These are phyloP conservation scores for Diadophis punctatus DNA, from an alignment of 2,113 vertebrate genomes.

Conservation along the genomic window DNA sequence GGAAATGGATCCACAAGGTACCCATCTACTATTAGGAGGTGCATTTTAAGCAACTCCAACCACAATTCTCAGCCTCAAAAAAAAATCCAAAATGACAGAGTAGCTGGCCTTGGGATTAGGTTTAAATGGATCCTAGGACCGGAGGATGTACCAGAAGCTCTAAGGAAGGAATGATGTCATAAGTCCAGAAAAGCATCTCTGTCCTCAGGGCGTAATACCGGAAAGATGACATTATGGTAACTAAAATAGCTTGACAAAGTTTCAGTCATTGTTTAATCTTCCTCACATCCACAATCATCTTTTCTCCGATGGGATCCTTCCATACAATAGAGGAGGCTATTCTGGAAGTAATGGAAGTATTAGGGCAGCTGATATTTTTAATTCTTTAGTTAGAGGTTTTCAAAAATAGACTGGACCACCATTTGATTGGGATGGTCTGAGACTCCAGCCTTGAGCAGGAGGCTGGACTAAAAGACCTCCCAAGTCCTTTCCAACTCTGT, in stretches of 20 bases:
- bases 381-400: not conserved
- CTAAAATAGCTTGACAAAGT: not conserved
- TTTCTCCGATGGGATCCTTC: conserved; percentile 14
- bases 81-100: not conserved
- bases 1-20: not conserved
- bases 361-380: not conserved
- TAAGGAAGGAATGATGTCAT: not conserved
- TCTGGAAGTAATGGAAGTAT: not conserved
- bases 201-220: not conserved
- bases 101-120: not conserved
- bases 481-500: too few species aligned
- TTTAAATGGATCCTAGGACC: not conserved
- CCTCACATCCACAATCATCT: conserved; percentile 59
- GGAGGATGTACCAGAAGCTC: not conserved
- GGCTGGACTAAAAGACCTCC: too few species aligned
- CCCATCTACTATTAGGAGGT: not conserved
- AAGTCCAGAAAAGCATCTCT: not conserved
- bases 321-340: not conserved
- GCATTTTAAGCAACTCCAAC: not conserved
- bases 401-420: too few species aligned
- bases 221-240: conserved; percentile 28
- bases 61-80: not conserved
- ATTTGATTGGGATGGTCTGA: too few species aligned
- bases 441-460: too few species aligned
- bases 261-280: conserved; percentile 15